These are phyloP conservation scores for Matsumyia berberina DNA, from an alignment of 2,888 invertebrate species.

Conservation along the genomic window DNA sequence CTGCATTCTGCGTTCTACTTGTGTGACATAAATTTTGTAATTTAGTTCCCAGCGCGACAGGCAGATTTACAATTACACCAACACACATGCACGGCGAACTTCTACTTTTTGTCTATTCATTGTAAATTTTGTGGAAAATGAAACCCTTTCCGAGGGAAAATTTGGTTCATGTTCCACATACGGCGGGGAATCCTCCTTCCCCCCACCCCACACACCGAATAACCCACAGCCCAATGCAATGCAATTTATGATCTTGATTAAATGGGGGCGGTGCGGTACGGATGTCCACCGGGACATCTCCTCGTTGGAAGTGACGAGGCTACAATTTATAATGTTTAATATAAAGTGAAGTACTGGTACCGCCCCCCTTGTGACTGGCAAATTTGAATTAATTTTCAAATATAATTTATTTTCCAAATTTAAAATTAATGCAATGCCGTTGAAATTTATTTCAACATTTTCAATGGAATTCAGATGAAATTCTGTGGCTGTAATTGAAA, in stretches of 20 bases:
- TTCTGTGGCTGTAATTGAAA: constrained; percentile 69
- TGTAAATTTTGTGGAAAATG: constrained; percentile 43
- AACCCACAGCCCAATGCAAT: constrained; percentile 33
- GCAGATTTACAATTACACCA: constrained; percentile 56
- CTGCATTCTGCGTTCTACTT: constrained; percentile 15
- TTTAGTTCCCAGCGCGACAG: constrained; percentile 39
- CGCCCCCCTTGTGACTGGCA: neutral
- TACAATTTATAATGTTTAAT: constrained; percentile 69
- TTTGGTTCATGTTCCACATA: constrained; percentile 11
- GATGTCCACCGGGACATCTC: constrained; percentile 2
- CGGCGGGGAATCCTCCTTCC: neutral
- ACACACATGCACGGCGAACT: constrained; percentile 22
- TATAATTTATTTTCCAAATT: constrained; percentile 47
- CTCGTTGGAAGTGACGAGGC: constrained; percentile 32
- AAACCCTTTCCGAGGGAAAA: constrained; percentile 2
- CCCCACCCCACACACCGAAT: neutral
- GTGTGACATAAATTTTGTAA: constrained; percentile 47
- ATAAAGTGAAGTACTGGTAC: constrained; percentile 14
- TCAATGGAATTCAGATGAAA: constrained; percentile 58
- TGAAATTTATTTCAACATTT: constrained; percentile 53
- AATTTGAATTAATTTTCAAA: constrained; percentile 72
- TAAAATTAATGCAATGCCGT: constrained; percentile 55
- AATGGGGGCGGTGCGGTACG: constrained; percentile 44
- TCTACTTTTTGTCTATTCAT: constrained; percentile 45
- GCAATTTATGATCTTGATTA: constrained; percentile 71